These are phyloP conservation scores for Rotaria socialis DNA, from an alignment of 2,888 invertebrate genomes.

Conservation along the genomic window DNA sequence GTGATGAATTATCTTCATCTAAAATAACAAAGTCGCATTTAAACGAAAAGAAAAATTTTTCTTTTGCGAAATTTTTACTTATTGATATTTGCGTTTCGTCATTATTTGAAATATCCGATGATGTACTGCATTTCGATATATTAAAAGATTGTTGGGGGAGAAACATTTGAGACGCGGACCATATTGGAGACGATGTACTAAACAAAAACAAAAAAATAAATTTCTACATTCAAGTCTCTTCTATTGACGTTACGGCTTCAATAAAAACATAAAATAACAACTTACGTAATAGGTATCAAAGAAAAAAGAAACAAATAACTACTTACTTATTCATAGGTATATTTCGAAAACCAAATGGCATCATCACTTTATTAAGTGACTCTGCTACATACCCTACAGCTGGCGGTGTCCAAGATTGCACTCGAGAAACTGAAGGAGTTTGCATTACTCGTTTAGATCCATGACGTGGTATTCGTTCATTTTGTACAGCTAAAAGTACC, in stretches of 20 bases:
- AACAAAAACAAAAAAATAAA: not conserved
- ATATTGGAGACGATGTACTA: slow-evolving; percentile 7
- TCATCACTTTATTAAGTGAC: not conserved
- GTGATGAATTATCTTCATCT: not conserved
- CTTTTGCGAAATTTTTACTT: not conserved
- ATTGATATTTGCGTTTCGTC: not conserved
- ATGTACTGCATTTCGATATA: not conserved
- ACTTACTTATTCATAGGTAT: not conserved
- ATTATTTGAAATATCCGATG: not conserved
- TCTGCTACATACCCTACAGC: slow-evolving; percentile 7
- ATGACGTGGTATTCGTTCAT: slow-evolving; percentile 17
- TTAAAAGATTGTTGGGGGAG: not conserved
- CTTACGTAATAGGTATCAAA: not conserved
- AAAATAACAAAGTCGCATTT: not conserved
- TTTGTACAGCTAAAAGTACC: slow-evolving; percentile 1
- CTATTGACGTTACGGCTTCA: too few species aligned
- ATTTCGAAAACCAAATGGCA: slow-evolving; percentile 1
- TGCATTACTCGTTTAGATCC: not conserved
- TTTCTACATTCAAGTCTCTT: not conserved
- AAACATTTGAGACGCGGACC: not conserved
- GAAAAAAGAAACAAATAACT: not conserved
- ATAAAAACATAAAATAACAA: not conserved
- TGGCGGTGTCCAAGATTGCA: not conserved
- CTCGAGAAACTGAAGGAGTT: not conserved
- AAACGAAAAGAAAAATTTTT: not conserved